Evolutionary conservation across 2,888 invertebrate genomes (phyloP).

Genomic region (Lasiommata megera): DNA sequence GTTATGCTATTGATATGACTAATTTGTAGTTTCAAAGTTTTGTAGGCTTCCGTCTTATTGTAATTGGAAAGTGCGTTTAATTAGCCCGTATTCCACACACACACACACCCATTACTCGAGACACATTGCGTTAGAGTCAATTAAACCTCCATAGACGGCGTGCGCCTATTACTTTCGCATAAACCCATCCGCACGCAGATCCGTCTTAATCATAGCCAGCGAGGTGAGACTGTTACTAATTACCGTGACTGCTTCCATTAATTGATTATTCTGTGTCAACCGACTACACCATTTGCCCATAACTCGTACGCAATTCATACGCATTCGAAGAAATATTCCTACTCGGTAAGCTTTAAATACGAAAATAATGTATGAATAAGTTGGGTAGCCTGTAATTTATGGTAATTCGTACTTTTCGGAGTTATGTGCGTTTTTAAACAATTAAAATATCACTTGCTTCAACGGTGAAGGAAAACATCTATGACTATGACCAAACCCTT

Average conservation of each 20-base stretch:
- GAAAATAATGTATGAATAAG: not conserved
- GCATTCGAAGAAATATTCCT: not conserved
- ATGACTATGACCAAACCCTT: too few relatives aligned
- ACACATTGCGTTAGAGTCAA: conserved; percentile 9
- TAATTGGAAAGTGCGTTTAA: too few relatives aligned
- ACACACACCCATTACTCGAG: too few relatives aligned
- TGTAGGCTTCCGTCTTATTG: too few relatives aligned
- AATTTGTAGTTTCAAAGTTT: too few relatives aligned
- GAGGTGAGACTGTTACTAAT: conserved; percentile 63
- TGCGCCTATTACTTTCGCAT: conserved; percentile 23
- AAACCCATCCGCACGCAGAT: conserved; percentile 39
- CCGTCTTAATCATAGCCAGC: conserved; percentile 56
- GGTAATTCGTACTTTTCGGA: too few relatives aligned
- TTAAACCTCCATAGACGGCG: not conserved
- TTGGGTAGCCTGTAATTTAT: too few relatives aligned
- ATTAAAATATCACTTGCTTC: too few relatives aligned
- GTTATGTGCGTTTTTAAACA: too few relatives aligned
- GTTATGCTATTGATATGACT: too few relatives aligned
- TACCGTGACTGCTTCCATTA: conserved; percentile 54
- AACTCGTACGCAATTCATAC: not conserved
- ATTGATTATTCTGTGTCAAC: conserved; percentile 58
- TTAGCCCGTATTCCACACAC: not conserved
- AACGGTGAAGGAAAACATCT: too few relatives aligned
- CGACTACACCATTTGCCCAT: not conserved
- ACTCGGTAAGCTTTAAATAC: not conserved